phyloP scores from a whole-genome alignment of 2,113 vertebrate species.

The Hemichromis elongatus region DNA sequence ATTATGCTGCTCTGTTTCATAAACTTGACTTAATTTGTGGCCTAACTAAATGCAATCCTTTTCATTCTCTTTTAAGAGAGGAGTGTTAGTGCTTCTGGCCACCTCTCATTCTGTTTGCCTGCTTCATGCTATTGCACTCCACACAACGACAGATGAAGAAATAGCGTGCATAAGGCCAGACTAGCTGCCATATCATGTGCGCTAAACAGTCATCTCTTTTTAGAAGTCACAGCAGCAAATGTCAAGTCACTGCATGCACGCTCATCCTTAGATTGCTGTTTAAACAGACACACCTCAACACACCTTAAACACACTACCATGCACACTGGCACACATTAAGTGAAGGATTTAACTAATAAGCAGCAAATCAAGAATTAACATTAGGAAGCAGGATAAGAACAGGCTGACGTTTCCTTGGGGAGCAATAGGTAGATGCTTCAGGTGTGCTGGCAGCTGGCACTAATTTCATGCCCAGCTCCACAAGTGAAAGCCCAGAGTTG shows the following conservation, averaged over 20 bases:
- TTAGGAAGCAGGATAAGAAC: background rate
- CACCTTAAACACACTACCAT: background rate
- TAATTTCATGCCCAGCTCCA: background rate
- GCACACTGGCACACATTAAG: background rate
- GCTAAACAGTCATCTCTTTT: background rate
- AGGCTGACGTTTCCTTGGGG: background rate
- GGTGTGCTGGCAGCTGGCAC: background rate
- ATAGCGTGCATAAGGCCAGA: background rate
- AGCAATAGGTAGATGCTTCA: background rate
- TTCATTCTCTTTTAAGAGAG: background rate
- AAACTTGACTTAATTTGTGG: conserved; percentile 45
- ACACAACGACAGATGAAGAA: background rate
- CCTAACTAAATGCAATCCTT: conserved; percentile 33
- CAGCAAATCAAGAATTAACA: background rate
- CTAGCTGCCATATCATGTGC: background rate
- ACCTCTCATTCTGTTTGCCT: background rate
- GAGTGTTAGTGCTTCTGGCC: background rate
- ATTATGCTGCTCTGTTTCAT: conserved; percentile 39
- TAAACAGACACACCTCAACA: background rate
- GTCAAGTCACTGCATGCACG: background rate
- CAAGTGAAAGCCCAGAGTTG: conserved; percentile 5
- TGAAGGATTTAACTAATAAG: background rate
- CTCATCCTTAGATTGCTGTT: background rate
- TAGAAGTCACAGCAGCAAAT: background rate
- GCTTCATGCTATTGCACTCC: background rate